Evolutionary conservation across 2,113 vertebrate genomes (phyloP).

Genomic region (Megaceryle torquata): DNA sequence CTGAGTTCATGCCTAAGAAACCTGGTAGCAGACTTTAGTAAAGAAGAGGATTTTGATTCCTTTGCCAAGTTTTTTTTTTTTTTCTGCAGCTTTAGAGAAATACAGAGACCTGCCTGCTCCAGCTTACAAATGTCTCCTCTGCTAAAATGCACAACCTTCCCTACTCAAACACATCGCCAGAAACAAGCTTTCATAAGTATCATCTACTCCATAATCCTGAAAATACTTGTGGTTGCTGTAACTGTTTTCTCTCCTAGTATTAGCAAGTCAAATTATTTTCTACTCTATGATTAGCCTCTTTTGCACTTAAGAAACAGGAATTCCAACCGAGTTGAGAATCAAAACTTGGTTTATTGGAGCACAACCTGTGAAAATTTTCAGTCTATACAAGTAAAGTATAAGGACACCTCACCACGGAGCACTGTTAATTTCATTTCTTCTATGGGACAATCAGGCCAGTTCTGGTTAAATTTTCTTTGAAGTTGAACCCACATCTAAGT

Average conservation of each 20-base stretch:
- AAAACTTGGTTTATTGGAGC: slow-evolving; percentile 12
- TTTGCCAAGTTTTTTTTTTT: background rate
- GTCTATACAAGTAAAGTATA: background rate
- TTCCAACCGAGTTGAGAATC: slow-evolving; percentile 59
- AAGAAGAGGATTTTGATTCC: background rate
- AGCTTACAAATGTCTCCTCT: slow-evolving; percentile 11
- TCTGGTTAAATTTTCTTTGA: background rate
- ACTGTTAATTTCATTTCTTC: background rate
- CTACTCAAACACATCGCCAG: slow-evolving; percentile 38
- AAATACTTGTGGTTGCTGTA: slow-evolving; percentile 68
- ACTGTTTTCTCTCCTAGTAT: slow-evolving; percentile 64
- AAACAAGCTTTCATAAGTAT: slow-evolving; percentile 23
- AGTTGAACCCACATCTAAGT: background rate
- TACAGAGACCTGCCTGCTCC: background rate
- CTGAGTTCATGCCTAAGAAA: slow-evolving; percentile 8
- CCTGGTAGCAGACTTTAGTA: background rate
- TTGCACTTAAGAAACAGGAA: slow-evolving; percentile 65
- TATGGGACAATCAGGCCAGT: background rate
- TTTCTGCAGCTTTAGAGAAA: background rate
- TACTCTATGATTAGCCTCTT: slow-evolving; percentile 67
- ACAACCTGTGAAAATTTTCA: background rate
- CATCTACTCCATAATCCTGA: slow-evolving; percentile 38
- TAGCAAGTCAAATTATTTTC: slow-evolving; percentile 74
- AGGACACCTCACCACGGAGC: background rate
- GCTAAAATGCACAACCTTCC: background rate